These are phyloP conservation scores for Cephalopachus bancanus DNA, from an alignment of 2,797 vertebrate genomes.

Conservation along the genomic window DNA sequence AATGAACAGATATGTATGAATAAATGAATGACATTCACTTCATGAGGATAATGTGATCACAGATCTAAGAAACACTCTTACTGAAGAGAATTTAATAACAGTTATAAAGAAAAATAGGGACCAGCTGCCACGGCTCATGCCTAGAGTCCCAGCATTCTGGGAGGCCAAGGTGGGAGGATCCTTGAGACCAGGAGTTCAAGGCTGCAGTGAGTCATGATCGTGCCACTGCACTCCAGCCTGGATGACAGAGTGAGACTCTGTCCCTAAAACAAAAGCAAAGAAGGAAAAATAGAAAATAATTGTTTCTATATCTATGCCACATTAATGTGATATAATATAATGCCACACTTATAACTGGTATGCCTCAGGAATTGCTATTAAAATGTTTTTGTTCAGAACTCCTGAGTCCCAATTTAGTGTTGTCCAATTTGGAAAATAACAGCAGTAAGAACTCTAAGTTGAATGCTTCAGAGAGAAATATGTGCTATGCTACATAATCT, in stretches of 20 bases:
- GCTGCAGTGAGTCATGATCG: no score
- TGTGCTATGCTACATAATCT: no score
- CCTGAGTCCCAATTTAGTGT: not conserved
- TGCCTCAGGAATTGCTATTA: not conserved
- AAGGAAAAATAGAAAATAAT: not conserved
- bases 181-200: no score
- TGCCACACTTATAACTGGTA: not conserved
- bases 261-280: no score
- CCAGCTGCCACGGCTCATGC: no score
- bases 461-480: not conserved
- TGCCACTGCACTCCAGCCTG: no score
- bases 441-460: not conserved
- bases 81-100: not conserved
- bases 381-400: not conserved
- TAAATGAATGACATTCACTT: not conserved
- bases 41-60: not conserved
- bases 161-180: no score
- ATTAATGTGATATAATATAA: not conserved
- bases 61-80: not conserved
- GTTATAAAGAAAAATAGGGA: not conserved
- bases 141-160: no score
- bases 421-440: not conserved
- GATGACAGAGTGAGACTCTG: no score
- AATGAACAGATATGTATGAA: not conserved
- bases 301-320: not conserved